Conservation (phyloP, 2,113 vertebrate species). For the Menidia beryllina region DNA sequence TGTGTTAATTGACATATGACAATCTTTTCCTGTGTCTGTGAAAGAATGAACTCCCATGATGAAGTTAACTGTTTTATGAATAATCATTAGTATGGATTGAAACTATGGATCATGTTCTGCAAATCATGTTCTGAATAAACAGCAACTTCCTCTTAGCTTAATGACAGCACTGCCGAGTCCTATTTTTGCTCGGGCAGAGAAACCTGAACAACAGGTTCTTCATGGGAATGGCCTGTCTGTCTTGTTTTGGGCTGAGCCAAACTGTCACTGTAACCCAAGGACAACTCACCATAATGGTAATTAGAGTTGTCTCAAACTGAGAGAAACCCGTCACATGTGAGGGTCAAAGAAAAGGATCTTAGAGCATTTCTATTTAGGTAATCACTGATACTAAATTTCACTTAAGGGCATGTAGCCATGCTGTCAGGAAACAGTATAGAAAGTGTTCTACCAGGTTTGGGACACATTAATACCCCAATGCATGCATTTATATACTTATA, state of each 20-base stretch:
- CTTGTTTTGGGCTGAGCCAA: constrained; percentile 40
- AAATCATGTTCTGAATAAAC: neutral
- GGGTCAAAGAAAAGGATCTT: neutral
- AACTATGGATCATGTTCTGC: neutral
- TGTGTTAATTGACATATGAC: too few relatives aligned
- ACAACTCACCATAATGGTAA: constrained; percentile 6
- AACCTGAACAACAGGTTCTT: constrained; percentile 65
- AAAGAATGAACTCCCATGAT: too few relatives aligned
- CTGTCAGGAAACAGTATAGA: neutral
- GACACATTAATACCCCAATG: too few relatives aligned
- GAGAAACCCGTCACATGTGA: neutral
- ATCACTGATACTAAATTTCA: neutral
- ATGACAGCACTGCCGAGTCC: neutral
- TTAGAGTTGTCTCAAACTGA: neutral
- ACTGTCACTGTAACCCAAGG: constrained; percentile 24
- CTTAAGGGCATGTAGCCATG: neutral
- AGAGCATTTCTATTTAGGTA: neutral
- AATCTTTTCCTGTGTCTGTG: too few relatives aligned
- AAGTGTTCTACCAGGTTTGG: neutral
- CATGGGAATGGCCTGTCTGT: constrained; percentile 35
- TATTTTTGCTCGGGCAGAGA: constrained; percentile 20
- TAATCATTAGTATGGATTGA: too few relatives aligned
- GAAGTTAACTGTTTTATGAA: too few relatives aligned
- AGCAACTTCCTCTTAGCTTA: constrained; percentile 2
- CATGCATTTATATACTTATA: too few relatives aligned